Evolutionary conservation across 2,888 invertebrate species (phyloP).

Genomic region (Plagodis pulveraria): DNA sequence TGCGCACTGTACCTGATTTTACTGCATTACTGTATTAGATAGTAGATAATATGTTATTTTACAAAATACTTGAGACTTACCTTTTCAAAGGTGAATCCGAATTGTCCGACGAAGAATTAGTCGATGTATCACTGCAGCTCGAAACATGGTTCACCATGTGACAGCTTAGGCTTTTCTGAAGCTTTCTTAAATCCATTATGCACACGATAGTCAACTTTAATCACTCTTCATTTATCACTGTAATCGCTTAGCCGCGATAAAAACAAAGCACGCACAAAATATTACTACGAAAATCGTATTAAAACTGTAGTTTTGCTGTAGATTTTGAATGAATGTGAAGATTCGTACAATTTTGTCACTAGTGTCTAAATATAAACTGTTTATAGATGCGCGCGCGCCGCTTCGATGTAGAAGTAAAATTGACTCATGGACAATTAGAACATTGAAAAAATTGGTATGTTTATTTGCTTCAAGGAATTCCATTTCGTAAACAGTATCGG

Average conservation of each 20-base stretch:
- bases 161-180: slow-evolving; percentile 63
- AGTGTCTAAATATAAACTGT: slow-evolving; percentile 70
- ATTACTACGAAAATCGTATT: slow-evolving; percentile 13
- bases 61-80: slow-evolving; percentile 47
- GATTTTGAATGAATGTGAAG: slow-evolving; percentile 49
- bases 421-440: slow-evolving; percentile 63
- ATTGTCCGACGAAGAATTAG: slow-evolving; percentile 62
- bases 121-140: slow-evolving; percentile 67
- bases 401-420: slow-evolving; percentile 45
- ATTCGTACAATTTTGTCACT: slow-evolving; percentile 64
- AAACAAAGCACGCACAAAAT: slow-evolving; percentile 1
- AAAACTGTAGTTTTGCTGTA: slow-evolving; percentile 39
- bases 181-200: slow-evolving; percentile 35
- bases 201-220: slow-evolving; percentile 19
- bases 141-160: slow-evolving; percentile 61
- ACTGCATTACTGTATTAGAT: too few relatives aligned
- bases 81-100: slow-evolving; percentile 68
- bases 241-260: slow-evolving; percentile 9
- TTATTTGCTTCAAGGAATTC: slow-evolving; percentile 39
- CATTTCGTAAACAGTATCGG: slow-evolving; percentile 33
- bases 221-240: slow-evolving; percentile 32
- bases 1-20: too few relatives aligned
- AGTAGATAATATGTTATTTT: background rate
- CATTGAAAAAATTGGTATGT: slow-evolving; percentile 47
- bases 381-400: slow-evolving; percentile 47